Conservation (phyloP, 2,113 vertebrate species). For the Lycaon pictus region DNA sequence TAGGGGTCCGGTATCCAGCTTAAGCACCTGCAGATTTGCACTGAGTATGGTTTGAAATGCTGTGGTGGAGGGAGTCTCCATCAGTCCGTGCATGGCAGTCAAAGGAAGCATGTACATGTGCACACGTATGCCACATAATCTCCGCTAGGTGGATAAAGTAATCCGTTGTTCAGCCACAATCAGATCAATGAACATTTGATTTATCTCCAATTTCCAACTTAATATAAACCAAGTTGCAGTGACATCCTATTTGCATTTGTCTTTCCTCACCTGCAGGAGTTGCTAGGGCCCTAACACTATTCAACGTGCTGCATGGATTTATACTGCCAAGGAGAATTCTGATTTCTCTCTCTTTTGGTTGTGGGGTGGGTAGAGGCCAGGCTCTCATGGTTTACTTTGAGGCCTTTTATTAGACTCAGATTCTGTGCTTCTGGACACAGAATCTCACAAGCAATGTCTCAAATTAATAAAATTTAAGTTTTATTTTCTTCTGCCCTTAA, state of each 20-base stretch:
- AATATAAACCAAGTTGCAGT: not conserved
- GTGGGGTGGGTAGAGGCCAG: not conserved
- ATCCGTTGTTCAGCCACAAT: not conserved
- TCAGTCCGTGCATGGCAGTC: too few species aligned
- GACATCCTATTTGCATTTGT: not conserved
- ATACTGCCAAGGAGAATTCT: not conserved
- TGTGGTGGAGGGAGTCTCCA: not conserved
- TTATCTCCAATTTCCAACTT: not conserved
- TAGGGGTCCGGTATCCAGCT: not conserved
- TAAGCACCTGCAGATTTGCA: not conserved
- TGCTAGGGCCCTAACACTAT: accelerated
- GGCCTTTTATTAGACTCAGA: not conserved
- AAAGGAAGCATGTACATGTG: not conserved
- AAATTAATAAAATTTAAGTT: not conserved
- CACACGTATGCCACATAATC: not conserved
- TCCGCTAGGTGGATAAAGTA: not conserved
- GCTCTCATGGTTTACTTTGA: not conserved
- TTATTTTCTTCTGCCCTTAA: not conserved
- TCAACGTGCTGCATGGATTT: accelerated
- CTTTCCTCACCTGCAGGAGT: not conserved
- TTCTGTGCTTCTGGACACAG: not conserved
- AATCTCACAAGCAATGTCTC: not conserved
- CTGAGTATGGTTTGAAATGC: not conserved
- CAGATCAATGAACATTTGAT: not conserved
- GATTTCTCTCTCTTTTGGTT: not conserved